These are phyloP conservation scores for Sakesphorus luctuosus DNA, from an alignment of 2,113 vertebrate genomes.

Conservation along the genomic window DNA sequence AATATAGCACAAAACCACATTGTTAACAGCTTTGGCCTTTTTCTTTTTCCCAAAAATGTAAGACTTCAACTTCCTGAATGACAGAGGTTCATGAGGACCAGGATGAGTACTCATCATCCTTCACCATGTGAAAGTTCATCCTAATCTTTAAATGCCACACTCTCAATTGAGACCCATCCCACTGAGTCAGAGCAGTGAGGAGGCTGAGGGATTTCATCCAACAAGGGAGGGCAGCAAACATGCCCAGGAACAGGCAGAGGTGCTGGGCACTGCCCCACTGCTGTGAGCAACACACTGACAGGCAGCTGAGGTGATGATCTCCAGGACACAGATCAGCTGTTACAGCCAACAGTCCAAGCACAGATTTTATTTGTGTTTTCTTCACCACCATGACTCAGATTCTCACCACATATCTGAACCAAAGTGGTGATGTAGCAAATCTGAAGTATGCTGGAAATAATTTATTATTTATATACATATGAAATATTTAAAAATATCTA, in stretches of 20 bases:
- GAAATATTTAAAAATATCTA: neutral
- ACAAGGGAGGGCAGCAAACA: neutral
- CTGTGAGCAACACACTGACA: neutral
- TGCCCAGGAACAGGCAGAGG: neutral
- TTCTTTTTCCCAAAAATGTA: neutral
- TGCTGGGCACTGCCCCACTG: neutral
- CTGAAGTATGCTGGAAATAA: neutral
- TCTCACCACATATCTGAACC: neutral
- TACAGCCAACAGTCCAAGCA: neutral
- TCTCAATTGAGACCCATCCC: fast-evolving
- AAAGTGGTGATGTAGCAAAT: neutral
- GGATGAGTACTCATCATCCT: neutral
- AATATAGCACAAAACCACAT: neutral
- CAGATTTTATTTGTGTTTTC: neutral
- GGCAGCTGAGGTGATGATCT: neutral
- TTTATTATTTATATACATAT: neutral
- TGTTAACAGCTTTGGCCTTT: neutral
- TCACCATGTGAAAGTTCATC: neutral
- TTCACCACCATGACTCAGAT: neutral
- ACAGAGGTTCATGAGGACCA: neutral
- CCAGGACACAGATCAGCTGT: neutral
- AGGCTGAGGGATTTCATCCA: neutral
- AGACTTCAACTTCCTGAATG: neutral
- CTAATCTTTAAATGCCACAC: neutral
- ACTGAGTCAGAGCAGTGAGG: neutral